These are phyloP conservation scores for Laupala kohalensis DNA, from an alignment of 1,140 invertebrate genomes.

Conservation along the genomic window DNA sequence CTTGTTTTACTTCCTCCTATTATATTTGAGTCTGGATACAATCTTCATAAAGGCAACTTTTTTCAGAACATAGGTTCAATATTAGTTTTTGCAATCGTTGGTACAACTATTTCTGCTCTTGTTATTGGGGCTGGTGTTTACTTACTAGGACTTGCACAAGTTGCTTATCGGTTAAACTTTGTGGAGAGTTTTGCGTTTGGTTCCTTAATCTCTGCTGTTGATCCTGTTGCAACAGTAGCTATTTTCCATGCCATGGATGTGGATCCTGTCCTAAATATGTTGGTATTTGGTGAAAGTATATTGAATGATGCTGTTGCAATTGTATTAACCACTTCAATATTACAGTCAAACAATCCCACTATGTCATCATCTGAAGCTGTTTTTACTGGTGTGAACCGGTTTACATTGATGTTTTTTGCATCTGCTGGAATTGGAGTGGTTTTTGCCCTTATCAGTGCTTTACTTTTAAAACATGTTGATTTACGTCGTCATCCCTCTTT, in stretches of 20 bases:
- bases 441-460: slow-evolving; percentile 86
- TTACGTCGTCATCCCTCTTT: slow-evolving; percentile 93
- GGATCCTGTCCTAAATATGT: slow-evolving; percentile 93
- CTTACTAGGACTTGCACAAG: slow-evolving; percentile 73
- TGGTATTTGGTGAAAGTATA: slow-evolving; percentile 96
- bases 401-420: slow-evolving; percentile 96
- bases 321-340: slow-evolving; percentile 81
- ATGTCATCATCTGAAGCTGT: slow-evolving; percentile 69
- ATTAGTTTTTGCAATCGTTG: slow-evolving; percentile 90
- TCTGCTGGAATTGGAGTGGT: slow-evolving; percentile 94
- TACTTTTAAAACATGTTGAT: slow-evolving; percentile 91
- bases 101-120: slow-evolving; percentile 89
- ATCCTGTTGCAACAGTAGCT: slow-evolving; percentile 94
- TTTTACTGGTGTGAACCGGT: slow-evolving; percentile 78
- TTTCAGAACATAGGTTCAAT: slow-evolving; percentile 95
- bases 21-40: slow-evolving; percentile 98
- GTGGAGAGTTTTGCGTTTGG: slow-evolving; percentile 98
- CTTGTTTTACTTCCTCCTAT: slow-evolving; percentile 93
- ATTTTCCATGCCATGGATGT: slow-evolving; percentile 96
- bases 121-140: slow-evolving; percentile 91
- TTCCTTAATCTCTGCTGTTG: slow-evolving; percentile 94
- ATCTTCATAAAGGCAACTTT: slow-evolving; percentile 97
- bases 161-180: slow-evolving; percentile 83
- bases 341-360: slow-evolving; percentile 57
- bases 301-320: slow-evolving; percentile 97